phyloP scores from a whole-genome alignment of 2,797 vertebrate genomes.

The Sardinella longiceps region DNA sequence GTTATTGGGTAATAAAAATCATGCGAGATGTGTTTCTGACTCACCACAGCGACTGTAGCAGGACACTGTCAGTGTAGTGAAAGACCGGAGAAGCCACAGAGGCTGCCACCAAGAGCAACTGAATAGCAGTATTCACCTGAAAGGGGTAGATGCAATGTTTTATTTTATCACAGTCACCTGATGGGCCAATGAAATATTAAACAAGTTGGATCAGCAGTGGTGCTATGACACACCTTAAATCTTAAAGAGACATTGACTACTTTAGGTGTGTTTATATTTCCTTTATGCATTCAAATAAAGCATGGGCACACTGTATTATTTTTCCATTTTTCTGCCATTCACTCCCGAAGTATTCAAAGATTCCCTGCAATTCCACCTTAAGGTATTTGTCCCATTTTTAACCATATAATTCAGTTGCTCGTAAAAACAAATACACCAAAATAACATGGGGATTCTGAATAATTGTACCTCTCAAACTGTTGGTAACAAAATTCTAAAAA shows the following conservation, averaged over 20 bases:
- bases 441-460: too few species aligned
- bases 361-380: not conserved
- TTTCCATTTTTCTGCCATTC: too few species aligned
- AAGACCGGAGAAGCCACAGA: slow-evolving; percentile 96
- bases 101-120: slow-evolving; percentile 90
- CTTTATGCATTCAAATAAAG: not conserved
- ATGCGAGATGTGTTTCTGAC: not conserved
- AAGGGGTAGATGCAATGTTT: slow-evolving; percentile 33
- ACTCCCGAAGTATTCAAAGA: not conserved
- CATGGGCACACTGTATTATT: not conserved
- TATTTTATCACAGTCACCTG: not conserved
- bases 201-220: not conserved
- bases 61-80: slow-evolving; percentile 89
- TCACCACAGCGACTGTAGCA: slow-evolving; percentile 93
- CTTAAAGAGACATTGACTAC: not conserved
- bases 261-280: not conserved
- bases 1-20: too few species aligned
- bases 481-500: too few species aligned
- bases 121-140: slow-evolving; percentile 94
- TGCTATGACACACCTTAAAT: not conserved
- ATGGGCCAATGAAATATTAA: not conserved
- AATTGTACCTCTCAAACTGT: too few species aligned
- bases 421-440: not conserved
- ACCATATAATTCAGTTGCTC: not conserved
- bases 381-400: not conserved